A percentile compares a stretch with the other conserved stretches of the same genome.
phyloP scores from a whole-genome alignment of 2,797 vertebrate species.

The Perdix hodgsoniae region DNA sequence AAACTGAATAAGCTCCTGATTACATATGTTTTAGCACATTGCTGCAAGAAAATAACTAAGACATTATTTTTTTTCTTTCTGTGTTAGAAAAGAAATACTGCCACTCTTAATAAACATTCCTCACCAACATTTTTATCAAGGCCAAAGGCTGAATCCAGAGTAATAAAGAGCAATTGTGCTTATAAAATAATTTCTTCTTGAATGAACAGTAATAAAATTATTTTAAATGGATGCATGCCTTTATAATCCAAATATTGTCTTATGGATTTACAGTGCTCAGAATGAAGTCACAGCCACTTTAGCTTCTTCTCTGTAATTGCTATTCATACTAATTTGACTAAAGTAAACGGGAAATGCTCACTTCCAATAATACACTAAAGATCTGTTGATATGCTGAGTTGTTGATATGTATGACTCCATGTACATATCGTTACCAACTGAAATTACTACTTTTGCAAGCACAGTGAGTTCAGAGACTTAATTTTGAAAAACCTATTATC shows the following conservation, averaged over 20 bases:
- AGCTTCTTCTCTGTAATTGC: neutral
- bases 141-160: neutral
- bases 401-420: neutral
- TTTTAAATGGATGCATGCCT: neutral
- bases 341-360: neutral
- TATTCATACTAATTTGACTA: neutral
- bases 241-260: neutral
- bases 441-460: neutral
- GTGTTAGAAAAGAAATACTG: neutral
- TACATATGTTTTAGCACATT: neutral
- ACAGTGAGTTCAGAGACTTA: neutral
- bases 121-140: neutral
- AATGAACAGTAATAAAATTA: neutral
- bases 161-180: neutral
- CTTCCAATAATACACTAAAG: neutral
- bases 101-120: neutral
- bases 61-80: neutral
- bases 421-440: neutral
- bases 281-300: neutral
- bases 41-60: neutral
- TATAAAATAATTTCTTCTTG: neutral
- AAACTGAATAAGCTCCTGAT: neutral
- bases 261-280: neutral
- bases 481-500: neutral
- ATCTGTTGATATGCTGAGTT: neutral